phyloP scores from a whole-genome alignment of 1,140 invertebrate species.

The Heliconius melpomene region DNA sequence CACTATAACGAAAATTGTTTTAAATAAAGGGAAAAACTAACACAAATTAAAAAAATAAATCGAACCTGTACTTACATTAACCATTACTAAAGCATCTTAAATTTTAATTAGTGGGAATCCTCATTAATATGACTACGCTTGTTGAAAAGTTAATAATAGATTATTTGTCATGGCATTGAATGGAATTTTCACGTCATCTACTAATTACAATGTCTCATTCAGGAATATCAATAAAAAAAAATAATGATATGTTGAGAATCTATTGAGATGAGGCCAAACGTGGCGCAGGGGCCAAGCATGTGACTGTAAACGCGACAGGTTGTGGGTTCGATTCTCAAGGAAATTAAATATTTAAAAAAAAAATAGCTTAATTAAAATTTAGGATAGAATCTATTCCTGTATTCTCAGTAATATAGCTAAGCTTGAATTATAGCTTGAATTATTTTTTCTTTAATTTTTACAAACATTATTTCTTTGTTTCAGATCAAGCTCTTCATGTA shows the following conservation, averaged over 20 bases:
- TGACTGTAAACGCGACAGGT: too few relatives aligned
- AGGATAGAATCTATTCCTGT: too few relatives aligned
- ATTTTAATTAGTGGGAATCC: not conserved
- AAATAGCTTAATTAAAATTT: too few relatives aligned
- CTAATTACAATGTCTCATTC: not conserved
- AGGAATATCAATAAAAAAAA: not conserved
- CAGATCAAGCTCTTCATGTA: conserved; percentile 50
- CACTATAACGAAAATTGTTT: too few relatives aligned
- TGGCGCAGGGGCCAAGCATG: too few relatives aligned
- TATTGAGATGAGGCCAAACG: not conserved
- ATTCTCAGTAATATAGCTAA: too few relatives aligned
- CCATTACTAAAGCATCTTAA: not conserved
- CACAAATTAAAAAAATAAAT: too few relatives aligned
- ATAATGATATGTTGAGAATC: not conserved
- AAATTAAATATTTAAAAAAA: not conserved
- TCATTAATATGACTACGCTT: not conserved
- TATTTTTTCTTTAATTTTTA: too few relatives aligned
- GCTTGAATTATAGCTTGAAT: too few relatives aligned
- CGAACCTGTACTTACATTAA: too few relatives aligned
- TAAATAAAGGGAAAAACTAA: too few relatives aligned
- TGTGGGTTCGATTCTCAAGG: too few relatives aligned
- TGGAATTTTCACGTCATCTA: not conserved
- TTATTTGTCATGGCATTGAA: conserved; percentile 1
- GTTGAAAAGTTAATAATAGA: conserved; percentile 1
- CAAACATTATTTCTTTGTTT: conserved; percentile 23